These are phyloP conservation scores for Holcopasites calliopsidis DNA, from an alignment of 1,140 invertebrate genomes.

Conservation along the genomic window DNA sequence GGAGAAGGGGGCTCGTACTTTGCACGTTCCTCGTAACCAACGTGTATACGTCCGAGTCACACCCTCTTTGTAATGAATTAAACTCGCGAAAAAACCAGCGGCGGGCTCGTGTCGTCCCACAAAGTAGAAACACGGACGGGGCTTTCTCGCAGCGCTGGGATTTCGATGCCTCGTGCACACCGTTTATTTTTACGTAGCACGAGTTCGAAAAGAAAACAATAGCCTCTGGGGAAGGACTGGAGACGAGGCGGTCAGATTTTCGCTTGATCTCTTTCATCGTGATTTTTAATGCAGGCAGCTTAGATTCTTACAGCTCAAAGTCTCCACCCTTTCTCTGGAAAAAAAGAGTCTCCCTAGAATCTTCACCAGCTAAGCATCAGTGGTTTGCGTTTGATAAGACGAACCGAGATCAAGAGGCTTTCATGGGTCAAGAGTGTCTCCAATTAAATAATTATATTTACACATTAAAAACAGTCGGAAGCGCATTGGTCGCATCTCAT, in stretches of 20 bases:
- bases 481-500: not conserved
- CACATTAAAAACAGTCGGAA: not conserved
- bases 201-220: not conserved
- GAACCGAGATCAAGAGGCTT: not conserved
- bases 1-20: conserved; percentile 35
- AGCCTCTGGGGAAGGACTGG: too few relatives aligned
- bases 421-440: too few relatives aligned
- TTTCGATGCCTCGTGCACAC: conserved; percentile 22
- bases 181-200: conserved; percentile 26
- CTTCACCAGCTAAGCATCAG: not conserved
- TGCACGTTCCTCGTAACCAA: conserved; percentile 37
- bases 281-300: not conserved
- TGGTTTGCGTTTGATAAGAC: not conserved
- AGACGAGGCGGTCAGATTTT: not conserved
- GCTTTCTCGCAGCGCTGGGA: conserved; percentile 16
- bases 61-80: conserved; percentile 60
- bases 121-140: conserved; percentile 38
- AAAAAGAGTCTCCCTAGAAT: not conserved
- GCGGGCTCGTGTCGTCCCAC: conserved; percentile 32
- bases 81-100: conserved; percentile 52
- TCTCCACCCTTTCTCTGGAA: too few relatives aligned
- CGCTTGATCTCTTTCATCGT: not conserved
- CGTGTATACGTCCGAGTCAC: conserved; percentile 64
- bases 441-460: conserved; percentile 13
- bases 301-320: too few relatives aligned